These are phyloP conservation scores for Prorops nasuta DNA, from an alignment of 1,140 invertebrate genomes.

Conservation along the genomic window DNA sequence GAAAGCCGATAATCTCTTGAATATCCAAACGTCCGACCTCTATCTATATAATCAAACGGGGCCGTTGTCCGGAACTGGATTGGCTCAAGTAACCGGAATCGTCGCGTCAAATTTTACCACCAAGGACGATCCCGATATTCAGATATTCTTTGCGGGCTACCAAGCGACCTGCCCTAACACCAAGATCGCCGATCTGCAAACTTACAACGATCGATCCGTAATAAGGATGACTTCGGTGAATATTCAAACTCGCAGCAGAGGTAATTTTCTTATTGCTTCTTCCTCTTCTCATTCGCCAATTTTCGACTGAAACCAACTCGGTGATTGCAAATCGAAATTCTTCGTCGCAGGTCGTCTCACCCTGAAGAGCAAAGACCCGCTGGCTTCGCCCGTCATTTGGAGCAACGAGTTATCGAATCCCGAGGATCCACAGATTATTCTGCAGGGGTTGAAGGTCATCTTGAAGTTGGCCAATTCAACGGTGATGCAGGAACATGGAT, in stretches of 20 bases:
- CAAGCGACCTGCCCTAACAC: slow-evolving; percentile 43
- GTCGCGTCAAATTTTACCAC: slow-evolving; percentile 61
- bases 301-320: too few relatives aligned
- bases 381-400: slow-evolving; percentile 62
- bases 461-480: slow-evolving; percentile 34
- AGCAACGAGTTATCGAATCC: slow-evolving; percentile 58
- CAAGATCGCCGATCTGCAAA: slow-evolving; percentile 28
- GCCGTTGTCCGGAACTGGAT: slow-evolving; percentile 72
- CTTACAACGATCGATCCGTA: neutral
- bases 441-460: slow-evolving; percentile 45
- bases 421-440: slow-evolving; percentile 48
- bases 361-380: slow-evolving; percentile 55
- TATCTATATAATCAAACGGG: slow-evolving; percentile 63
- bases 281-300: too few relatives aligned
- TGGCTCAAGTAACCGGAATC: slow-evolving; percentile 62
- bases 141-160: slow-evolving; percentile 54
- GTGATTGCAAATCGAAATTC: neutral
- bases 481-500: slow-evolving; percentile 29
- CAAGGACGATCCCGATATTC: slow-evolving; percentile 47
- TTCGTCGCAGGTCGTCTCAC: slow-evolving; percentile 55
- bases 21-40: slow-evolving; percentile 4
- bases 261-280: slow-evolving; percentile 47
- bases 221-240: slow-evolving; percentile 63
- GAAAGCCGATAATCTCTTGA: neutral
- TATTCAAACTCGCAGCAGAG: slow-evolving; percentile 73